Conservation (phyloP, 2,797 vertebrate genomes). For the Sebastiscus albofasciatus region DNA sequence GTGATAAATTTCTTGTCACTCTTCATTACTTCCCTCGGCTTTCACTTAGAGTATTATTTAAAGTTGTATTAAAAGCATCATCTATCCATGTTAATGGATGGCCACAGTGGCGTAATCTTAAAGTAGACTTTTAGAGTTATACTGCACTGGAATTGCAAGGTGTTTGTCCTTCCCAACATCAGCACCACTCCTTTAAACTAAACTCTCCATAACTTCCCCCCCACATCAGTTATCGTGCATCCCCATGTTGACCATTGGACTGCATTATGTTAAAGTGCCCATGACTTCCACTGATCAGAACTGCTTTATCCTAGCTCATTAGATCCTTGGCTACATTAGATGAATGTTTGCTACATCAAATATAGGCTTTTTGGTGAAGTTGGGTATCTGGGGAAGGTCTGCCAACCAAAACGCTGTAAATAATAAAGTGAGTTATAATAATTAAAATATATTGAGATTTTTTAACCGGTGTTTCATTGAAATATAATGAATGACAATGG, state of each 20-base stretch:
- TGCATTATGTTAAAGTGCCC: background rate
- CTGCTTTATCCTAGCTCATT: background rate
- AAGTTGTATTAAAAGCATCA: conserved; percentile 28
- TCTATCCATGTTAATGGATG: conserved; percentile 1
- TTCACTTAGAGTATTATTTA: conserved; percentile 33
- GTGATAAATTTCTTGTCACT: conserved; percentile 11
- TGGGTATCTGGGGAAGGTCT: background rate
- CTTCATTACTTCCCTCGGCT: conserved; percentile 20
- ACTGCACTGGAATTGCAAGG: background rate
- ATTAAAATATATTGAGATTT: too few species aligned
- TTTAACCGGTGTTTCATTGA: too few species aligned
- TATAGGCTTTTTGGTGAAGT: too few species aligned
- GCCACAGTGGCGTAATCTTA: background rate
- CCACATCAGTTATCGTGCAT: background rate
- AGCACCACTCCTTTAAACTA: background rate
- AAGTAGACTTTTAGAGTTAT: conserved; percentile 1
- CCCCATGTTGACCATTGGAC: background rate
- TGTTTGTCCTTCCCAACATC: background rate
- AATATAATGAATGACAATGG: too few species aligned
- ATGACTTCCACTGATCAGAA: background rate
- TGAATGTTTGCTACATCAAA: background rate
- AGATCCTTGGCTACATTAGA: background rate
- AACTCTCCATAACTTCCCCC: background rate
- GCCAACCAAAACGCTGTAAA: background rate
- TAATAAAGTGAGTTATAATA: background rate